Conservation (phyloP, 2,888 invertebrate genomes). For the Pseudanteris insignis region DNA sequence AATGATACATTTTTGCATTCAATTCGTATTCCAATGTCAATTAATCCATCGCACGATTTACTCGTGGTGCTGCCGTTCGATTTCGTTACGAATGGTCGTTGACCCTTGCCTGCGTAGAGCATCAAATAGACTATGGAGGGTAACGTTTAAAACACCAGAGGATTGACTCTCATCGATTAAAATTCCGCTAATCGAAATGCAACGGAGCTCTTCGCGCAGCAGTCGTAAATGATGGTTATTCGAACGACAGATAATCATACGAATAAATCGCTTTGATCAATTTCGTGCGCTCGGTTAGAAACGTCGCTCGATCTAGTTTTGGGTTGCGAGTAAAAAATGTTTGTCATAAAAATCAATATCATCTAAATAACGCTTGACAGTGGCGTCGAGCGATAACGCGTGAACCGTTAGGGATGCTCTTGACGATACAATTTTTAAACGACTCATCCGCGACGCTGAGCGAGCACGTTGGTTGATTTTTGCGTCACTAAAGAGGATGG, state of each 20-base stretch:
- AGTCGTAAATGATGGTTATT: too few species aligned
- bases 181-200: not conserved
- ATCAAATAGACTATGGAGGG: not conserved
- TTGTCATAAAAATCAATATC: constrained; percentile 14
- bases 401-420: too few species aligned
- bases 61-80: constrained; percentile 1
- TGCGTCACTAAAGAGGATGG: not conserved
- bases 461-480: too few species aligned
- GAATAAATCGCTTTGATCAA: not conserved
- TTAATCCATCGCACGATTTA: too few species aligned
- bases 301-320: too few species aligned
- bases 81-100: constrained; percentile 8
- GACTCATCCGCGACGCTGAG: too few species aligned
- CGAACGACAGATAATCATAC: not conserved
- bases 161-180: not conserved
- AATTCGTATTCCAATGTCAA: too few species aligned
- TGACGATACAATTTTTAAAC: too few species aligned
- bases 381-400: too few species aligned
- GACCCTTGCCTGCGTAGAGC: constrained; percentile 1
- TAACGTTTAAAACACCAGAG: not conserved
- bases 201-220: not conserved
- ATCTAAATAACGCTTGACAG: constrained; percentile 2
- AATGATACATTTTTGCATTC: too few species aligned
- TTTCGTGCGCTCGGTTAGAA: not conserved
- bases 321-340: too few species aligned